Evolutionary conservation across 2,888 invertebrate species (phyloP).

Genomic region (Caenorhabditis imperialis): DNA sequence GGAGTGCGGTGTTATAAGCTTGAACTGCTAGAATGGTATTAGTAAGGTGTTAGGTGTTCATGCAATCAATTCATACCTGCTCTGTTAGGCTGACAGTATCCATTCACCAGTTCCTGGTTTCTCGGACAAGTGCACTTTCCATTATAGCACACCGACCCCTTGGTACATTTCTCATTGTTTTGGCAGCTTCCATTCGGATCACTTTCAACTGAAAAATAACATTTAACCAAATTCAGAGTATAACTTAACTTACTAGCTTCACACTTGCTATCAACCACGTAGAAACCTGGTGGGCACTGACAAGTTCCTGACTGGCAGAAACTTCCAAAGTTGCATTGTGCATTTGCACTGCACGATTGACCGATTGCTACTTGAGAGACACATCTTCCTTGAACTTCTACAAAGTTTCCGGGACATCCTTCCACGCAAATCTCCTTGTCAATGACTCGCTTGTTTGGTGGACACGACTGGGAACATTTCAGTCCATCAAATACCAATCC

Average conservation of each 20-base stretch:
- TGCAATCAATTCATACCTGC: constrained; percentile 64
- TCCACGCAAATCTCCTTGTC: constrained; percentile 73
- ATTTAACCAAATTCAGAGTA: neutral
- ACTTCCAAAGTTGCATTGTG: constrained; percentile 76
- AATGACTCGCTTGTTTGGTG: constrained; percentile 63
- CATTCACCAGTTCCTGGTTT: constrained; percentile 65
- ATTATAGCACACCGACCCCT: constrained; percentile 74
- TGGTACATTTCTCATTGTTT: constrained; percentile 69
- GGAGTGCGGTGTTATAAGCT: constrained; percentile 51
- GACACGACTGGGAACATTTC: constrained; percentile 65
- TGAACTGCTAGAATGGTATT: constrained; percentile 16
- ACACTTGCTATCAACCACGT: constrained; percentile 41
- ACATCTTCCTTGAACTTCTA: constrained; percentile 75
- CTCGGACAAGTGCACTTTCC: constrained; percentile 67
- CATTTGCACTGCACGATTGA: constrained; percentile 72
- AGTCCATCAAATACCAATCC: constrained; percentile 67
- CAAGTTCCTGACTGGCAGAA: constrained; percentile 70
- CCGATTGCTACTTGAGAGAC: constrained; percentile 72
- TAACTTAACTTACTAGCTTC: constrained; percentile 35
- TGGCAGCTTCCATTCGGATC: constrained; percentile 61
- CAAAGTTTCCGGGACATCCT: constrained; percentile 72
- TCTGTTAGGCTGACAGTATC: constrained; percentile 74
- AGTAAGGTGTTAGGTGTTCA: neutral
- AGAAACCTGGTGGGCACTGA: constrained; percentile 57
- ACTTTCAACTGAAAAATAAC: constrained; percentile 50